Percentiles rank a stretch among this genome's conserved stretches.
Evolutionary conservation across 2,113 vertebrate species (phyloP).

Genomic region (Crotophaga sulcirostris): DNA sequence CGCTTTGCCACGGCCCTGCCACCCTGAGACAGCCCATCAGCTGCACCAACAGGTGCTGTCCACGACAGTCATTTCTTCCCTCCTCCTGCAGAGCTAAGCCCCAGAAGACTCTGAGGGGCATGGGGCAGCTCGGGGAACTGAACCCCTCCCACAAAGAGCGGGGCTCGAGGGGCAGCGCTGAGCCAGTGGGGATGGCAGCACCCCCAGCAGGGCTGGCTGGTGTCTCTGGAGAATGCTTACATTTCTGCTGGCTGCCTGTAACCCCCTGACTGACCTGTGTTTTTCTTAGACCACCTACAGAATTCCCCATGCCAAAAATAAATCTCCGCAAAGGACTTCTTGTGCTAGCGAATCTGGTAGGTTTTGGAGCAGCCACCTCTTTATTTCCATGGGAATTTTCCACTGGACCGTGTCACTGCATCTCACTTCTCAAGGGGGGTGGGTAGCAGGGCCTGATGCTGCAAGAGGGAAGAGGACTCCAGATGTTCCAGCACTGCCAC

Average conservation of each 20-base stretch:
- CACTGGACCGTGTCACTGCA: not conserved
- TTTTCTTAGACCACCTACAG: slow-evolving; percentile 31
- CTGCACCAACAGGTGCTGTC: not conserved
- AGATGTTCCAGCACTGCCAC: not conserved
- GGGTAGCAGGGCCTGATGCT: not conserved
- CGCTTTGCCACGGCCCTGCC: not conserved
- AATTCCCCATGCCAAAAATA: not conserved
- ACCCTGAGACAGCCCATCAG: not conserved
- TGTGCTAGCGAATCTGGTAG: not conserved
- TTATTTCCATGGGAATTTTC: slow-evolving; percentile 23
- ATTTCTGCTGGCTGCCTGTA: not conserved
- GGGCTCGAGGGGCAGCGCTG: accelerated
- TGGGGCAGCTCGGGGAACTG: accelerated
- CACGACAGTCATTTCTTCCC: not conserved
- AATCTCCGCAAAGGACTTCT: not conserved
- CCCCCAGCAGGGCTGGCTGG: not conserved
- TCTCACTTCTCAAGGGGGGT: not conserved
- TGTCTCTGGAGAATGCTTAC: not conserved
- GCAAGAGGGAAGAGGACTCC: not conserved
- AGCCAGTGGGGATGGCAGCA: not conserved
- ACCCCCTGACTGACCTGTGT: not conserved
- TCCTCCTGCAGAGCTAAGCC: not conserved
- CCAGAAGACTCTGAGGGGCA: not conserved
- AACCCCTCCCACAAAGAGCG: not conserved
- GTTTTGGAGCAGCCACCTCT: slow-evolving; percentile 13